Percentiles rank a stretch among this genome's conserved stretches.
Evolutionary conservation across 2,797 vertebrate species (phyloP).

Genomic region (Xiphorhynchus erythropygius): DNA sequence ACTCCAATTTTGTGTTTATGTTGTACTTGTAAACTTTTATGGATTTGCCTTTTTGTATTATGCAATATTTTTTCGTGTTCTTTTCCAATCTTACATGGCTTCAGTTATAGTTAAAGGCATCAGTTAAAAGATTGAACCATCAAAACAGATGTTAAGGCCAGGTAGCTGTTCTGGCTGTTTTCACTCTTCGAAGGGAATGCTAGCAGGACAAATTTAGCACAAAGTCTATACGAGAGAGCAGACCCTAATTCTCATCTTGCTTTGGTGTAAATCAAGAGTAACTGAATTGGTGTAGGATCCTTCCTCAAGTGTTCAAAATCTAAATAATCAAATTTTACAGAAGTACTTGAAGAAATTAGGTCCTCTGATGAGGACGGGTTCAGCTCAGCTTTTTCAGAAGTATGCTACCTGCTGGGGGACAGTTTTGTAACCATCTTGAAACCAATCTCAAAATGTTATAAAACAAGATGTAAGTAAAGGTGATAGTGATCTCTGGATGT

Average conservation of each 20-base stretch:
- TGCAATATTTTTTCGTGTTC: slow-evolving; percentile 51
- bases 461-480: background rate
- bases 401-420: background rate
- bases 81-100: slow-evolving; percentile 47
- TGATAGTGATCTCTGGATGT: slow-evolving; percentile 1
- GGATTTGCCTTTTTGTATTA: slow-evolving; percentile 68
- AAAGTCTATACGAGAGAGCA: background rate
- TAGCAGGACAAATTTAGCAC: background rate
- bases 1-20: slow-evolving; percentile 70
- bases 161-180: background rate
- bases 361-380: background rate
- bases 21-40: slow-evolving; percentile 60
- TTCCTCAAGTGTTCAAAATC: background rate
- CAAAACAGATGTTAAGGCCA: background rate
- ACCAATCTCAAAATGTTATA: background rate
- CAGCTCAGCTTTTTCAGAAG: background rate
- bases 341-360: background rate
- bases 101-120: slow-evolving; percentile 19
- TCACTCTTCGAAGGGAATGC: slow-evolving; percentile 43
- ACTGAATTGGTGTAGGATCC: background rate
- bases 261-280: slow-evolving; percentile 31
- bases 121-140: background rate
- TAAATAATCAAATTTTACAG: background rate
- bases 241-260: background rate
- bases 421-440: background rate